These are phyloP conservation scores for Acanthurus lineatus DNA, from an alignment of 2,797 vertebrate species.

Conservation along the genomic window DNA sequence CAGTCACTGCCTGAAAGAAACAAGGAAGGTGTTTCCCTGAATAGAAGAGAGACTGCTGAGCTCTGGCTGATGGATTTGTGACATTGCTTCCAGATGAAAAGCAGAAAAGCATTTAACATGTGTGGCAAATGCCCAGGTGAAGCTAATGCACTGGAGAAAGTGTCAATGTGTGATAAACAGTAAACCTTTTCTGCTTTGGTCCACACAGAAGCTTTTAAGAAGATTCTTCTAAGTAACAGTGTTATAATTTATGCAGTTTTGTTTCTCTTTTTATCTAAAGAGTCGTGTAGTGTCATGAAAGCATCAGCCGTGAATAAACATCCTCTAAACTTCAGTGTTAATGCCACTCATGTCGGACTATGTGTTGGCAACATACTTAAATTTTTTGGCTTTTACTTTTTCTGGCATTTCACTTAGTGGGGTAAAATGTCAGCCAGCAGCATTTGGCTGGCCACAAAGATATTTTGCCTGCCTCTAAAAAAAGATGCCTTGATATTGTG, in stretches of 20 bases:
- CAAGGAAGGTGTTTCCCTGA: slow-evolving; percentile 27
- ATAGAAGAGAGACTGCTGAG: slow-evolving; percentile 19
- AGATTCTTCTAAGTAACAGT: slow-evolving; percentile 35
- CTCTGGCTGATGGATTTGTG: not conserved
- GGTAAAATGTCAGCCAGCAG: slow-evolving; percentile 62
- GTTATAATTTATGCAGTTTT: slow-evolving; percentile 51
- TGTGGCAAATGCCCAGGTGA: not conserved
- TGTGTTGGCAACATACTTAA: slow-evolving; percentile 29
- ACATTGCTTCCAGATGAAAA: slow-evolving; percentile 7
- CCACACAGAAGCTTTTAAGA: not conserved
- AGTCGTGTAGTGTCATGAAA: slow-evolving; percentile 37
- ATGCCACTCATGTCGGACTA: slow-evolving; percentile 27
- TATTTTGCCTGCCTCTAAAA: slow-evolving; percentile 44
- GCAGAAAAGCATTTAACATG: slow-evolving; percentile 15
- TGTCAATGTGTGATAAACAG: slow-evolving; percentile 16
- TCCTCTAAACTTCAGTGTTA: slow-evolving; percentile 26
- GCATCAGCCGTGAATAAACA: slow-evolving; percentile 11
- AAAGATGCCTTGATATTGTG: slow-evolving; percentile 72
- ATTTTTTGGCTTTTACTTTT: slow-evolving; percentile 21
- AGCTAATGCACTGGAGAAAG: slow-evolving; percentile 3
- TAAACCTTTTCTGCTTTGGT: slow-evolving; percentile 1
- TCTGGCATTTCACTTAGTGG: slow-evolving; percentile 54
- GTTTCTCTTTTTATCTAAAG: slow-evolving; percentile 53
- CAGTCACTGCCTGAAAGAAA: slow-evolving; percentile 39
- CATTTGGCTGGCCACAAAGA: slow-evolving; percentile 53